Conservation (phyloP, 2,888 invertebrate genomes). For the Trachelus stipa region DNA sequence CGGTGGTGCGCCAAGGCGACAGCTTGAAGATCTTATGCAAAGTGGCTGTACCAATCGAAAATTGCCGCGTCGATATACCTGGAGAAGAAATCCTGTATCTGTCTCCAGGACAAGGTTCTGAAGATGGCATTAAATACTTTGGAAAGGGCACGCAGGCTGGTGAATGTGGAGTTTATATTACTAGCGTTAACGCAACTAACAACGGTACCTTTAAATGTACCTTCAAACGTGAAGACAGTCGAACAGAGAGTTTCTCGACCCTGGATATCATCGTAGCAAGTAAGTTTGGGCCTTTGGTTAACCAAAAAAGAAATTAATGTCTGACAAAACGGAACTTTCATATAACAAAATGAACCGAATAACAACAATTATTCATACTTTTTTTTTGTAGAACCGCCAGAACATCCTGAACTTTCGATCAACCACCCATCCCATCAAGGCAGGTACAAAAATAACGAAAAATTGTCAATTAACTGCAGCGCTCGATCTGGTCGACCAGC, state of each 20-base stretch:
- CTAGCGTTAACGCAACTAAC: conserved; percentile 73
- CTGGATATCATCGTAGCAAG: conserved; percentile 79
- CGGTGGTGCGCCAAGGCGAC: conserved; percentile 71
- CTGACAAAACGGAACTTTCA: background rate
- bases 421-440: conserved; percentile 62
- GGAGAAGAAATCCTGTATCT: conserved; percentile 40
- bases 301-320: background rate
- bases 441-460: conserved; percentile 73
- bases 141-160: conserved; percentile 72
- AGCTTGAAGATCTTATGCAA: conserved; percentile 72
- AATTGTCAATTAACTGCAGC: conserved; percentile 75
- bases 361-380: conserved; percentile 2
- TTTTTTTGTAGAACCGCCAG: conserved; percentile 68
- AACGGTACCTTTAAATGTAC: conserved; percentile 80
- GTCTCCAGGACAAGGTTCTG: conserved; percentile 35
- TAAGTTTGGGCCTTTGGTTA: conserved; percentile 67
- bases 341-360: background rate
- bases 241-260: conserved; percentile 71
- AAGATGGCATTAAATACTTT: conserved; percentile 63
- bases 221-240: conserved; percentile 72
- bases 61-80: conserved; percentile 70
- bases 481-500: conserved; percentile 80
- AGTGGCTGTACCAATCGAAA: conserved; percentile 70
- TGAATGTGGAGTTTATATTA: conserved; percentile 79
- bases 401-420: conserved; percentile 67